Base-by-base conservation (phyloP, 2,113 vertebrate species). In the Enhydra lutris region DNA sequence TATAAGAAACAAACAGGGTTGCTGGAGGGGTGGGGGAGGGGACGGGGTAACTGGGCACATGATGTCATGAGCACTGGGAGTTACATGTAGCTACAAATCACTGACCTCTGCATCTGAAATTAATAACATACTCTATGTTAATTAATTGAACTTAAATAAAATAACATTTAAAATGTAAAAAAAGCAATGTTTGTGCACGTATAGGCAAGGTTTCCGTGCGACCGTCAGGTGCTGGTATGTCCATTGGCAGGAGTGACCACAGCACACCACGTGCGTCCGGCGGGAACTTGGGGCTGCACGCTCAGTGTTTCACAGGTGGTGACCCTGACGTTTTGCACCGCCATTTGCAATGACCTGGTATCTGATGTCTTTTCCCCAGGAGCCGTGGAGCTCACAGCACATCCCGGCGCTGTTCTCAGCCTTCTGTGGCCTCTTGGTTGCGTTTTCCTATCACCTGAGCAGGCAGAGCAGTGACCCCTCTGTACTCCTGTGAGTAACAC, bases 391-490 rank as follows among this genome's bases (percentile, higher is more conserved):
- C 95, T 99, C 99, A 34, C 99, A 99, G 97, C 99, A 99, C 97
- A 99, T 99, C 74, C 99, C 99, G 0, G 99, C 99, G 0, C 98
- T 99, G 89, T 99, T 99, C 87, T 99, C 99, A 55, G 99, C 99
- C 89, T 99, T 99, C 98, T 99, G 99, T 98, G 99, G 99, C 69
- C 99, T 99, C 95, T 95, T 99, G 94, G 99, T 99, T 47, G 99
- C 99, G 2, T 99, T 99, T 97, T 99, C 99, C 63, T 99, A 99
- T 97, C 99, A 99, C 96, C 99, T 99, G 95, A 99, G 99, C 98
- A 98, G 99, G 87, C 99, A 99, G 98, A 99, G 99, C 99, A 99
- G 99, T 3, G 99, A 99, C 96, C 99, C 99, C 0, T 99, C 99
- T 2, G 99, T 99, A 47, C 98, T 99, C 36, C 97, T 99, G 99